Base-by-base conservation (phyloP, 2,113 vertebrate species). In the Tetraodon nigroviridis region DNA sequence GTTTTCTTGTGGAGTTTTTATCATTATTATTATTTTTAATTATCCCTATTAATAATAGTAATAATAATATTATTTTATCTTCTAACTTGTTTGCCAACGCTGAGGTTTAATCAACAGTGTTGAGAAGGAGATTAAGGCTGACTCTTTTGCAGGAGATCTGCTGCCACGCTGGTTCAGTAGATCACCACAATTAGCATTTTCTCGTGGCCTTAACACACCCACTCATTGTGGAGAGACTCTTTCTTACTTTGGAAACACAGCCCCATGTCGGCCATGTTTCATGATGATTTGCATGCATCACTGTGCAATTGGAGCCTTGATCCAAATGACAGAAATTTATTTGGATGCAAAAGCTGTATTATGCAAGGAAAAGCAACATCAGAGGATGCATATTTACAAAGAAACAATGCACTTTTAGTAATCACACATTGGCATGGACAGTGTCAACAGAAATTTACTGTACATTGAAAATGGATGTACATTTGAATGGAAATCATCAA, bases 271-370 rank as follows among this genome's bases (percentile, higher is more conserved):
- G 13, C 53, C 10, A 29, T 21, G 14, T 12, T 58, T 55, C 20
- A 60, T 20, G 32, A 51, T 24, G n/a, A 17, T 63, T 49, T 78
- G 72, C 18, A 81, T 76, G 64, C 51, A 82, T 72, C 70, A 84
- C 60, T 75, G 52, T 75, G 52, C 64, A 71, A 75, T 74, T 55
- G 61, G 81, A 82, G 76, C 76, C 79, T 76, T 65, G 71, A 85
- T 87, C 86, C 83, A 86, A 87, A 86, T 70, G 67, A 86, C 78
- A 87, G 73, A 80, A 74, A 79, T 87, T 86, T 89, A 89, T 89
- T 89, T 86, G 85, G 78, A 84, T 83, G 80, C 80, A 84, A 87
- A 85, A 85, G 82, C 84, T 82, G 81, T 79, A 78, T 84, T 80
- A 80, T 81, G 76, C 78, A 79, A 83, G 50, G 64, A 47, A 67